phyloP scores from a whole-genome alignment of 2,888 invertebrate species.

The Cryptophagus acutangulus region DNA sequence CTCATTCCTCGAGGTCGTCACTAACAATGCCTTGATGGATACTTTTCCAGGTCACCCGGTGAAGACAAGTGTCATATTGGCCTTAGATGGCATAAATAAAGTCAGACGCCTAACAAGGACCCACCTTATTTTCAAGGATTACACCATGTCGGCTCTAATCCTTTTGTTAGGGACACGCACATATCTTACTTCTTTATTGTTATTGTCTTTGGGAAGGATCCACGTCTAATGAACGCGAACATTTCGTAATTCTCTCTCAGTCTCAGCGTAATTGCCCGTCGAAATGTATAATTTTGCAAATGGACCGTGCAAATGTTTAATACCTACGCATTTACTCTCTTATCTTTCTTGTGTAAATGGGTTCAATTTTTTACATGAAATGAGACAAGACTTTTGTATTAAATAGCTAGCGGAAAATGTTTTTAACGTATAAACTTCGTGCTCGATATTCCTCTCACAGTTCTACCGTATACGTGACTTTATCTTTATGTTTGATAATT shows the following conservation, averaged over 20 bases:
- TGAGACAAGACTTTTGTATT: conserved; percentile 9
- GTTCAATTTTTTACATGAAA: conserved; percentile 23
- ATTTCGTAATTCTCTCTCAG: conserved; percentile 21
- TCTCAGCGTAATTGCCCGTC: conserved; percentile 30
- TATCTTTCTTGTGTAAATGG: conserved; percentile 27
- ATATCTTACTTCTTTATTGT: conserved; percentile 7
- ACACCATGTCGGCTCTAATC: neutral
- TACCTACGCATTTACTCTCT: conserved; percentile 27
- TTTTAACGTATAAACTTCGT: neutral
- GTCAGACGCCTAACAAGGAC: conserved; percentile 4
- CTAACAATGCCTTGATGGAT: too few relatives aligned
- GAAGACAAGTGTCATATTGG: too few relatives aligned
- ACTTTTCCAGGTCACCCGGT: too few relatives aligned
- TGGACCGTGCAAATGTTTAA: conserved; percentile 34
- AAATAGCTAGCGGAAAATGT: neutral
- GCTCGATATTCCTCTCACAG: neutral
- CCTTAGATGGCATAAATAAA: too few relatives aligned
- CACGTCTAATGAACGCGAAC: conserved; percentile 6
- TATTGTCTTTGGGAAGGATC: conserved; percentile 3
- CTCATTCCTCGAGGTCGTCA: too few relatives aligned
- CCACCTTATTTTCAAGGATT: conserved; percentile 8
- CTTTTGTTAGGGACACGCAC: conserved; percentile 1
- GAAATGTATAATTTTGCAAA: conserved; percentile 33
- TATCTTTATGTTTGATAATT: neutral
- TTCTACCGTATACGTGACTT: neutral